Evolutionary conservation across 2,797 vertebrate genomes (phyloP).

Genomic region (Hyperoplus immaculatus): DNA sequence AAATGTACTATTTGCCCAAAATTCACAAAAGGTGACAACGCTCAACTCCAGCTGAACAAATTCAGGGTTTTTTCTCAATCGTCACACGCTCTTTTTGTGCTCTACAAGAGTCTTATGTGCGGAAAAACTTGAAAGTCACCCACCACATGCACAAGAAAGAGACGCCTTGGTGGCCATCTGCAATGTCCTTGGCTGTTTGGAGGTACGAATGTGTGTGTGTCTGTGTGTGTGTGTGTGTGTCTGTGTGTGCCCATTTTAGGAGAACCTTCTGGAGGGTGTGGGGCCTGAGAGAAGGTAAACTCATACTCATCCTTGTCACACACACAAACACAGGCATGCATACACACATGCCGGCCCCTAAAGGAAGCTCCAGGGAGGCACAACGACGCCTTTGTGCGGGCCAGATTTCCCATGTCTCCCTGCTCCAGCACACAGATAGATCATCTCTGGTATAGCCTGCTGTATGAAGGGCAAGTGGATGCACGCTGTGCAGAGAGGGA

Average conservation of each 20-base stretch:
- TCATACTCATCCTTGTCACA: constrained; percentile 71
- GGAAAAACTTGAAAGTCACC: constrained; percentile 42
- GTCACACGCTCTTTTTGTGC: constrained; percentile 19
- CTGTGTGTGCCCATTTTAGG: constrained; percentile 19
- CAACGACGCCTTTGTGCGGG: constrained; percentile 79
- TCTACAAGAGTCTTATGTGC: constrained; percentile 45
- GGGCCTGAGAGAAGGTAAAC: constrained; percentile 67
- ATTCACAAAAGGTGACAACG: constrained; percentile 43
- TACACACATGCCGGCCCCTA: constrained; percentile 56
- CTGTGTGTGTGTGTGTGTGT: constrained; percentile 24
- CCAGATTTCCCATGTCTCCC: constrained; percentile 81
- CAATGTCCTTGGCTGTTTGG: constrained; percentile 66
- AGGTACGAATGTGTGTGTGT: constrained; percentile 45
- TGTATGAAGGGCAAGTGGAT: constrained; percentile 85
- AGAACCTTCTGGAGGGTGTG: constrained; percentile 46
- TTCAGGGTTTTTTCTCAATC: constrained; percentile 34
- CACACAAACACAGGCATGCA: constrained; percentile 54
- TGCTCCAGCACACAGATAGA: constrained; percentile 80
- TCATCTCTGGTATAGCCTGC: constrained; percentile 75
- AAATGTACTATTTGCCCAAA: constrained; percentile 53
- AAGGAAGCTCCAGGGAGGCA: constrained; percentile 80
- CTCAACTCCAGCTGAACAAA: constrained; percentile 37
- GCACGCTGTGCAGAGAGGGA: constrained; percentile 68
- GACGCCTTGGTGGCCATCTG: constrained; percentile 44
- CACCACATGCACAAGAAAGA: constrained; percentile 36